These are phyloP conservation scores for Halisarca cf. caerulea DNA, from an alignment of 37 sponge, comb jelly and placozoan species.

Conservation along the genomic window DNA sequence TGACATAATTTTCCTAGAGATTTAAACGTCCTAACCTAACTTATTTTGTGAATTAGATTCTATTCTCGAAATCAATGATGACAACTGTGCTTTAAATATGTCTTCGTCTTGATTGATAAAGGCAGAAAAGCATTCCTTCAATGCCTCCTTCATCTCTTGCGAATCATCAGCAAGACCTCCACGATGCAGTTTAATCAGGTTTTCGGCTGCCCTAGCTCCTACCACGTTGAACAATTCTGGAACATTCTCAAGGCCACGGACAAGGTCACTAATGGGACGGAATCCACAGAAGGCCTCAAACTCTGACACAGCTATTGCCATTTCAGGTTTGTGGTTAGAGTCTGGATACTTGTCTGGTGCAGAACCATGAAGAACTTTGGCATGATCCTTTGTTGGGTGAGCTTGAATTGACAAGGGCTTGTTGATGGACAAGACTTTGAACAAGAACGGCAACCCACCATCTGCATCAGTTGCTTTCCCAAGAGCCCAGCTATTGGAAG, in stretches of 20 bases:
- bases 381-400: constrained; percentile 89
- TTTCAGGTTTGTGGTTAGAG: constrained; percentile 95
- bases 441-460: constrained; percentile 87
- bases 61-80: constrained; percentile 16
- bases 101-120: constrained; percentile 48
- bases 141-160: constrained; percentile 23
- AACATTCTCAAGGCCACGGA: constrained; percentile 30
- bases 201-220: background rate
- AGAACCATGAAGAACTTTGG: constrained; percentile 62
- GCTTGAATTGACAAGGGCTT: constrained; percentile 95
- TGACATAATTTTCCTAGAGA: too few relatives aligned
- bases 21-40: too few relatives aligned
- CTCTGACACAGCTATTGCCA: constrained; percentile 81
- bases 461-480: constrained; percentile 32
- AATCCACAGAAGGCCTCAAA: constrained; percentile 98
- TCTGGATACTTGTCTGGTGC: constrained; percentile 84
- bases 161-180: background rate
- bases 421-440: constrained; percentile 90
- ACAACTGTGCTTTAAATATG: constrained; percentile 23
- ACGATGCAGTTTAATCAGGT: background rate
- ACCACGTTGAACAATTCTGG: constrained; percentile 63
- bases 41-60: too few relatives aligned
- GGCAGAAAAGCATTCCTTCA: constrained; percentile 57
- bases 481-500: constrained; percentile 57
- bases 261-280: constrained; percentile 74